A percentile compares a stretch with the other conserved stretches of the same genome.
These are phyloP conservation scores for Andrena dorsata DNA, from an alignment of 2,888 invertebrate species.

Conservation along the genomic window DNA sequence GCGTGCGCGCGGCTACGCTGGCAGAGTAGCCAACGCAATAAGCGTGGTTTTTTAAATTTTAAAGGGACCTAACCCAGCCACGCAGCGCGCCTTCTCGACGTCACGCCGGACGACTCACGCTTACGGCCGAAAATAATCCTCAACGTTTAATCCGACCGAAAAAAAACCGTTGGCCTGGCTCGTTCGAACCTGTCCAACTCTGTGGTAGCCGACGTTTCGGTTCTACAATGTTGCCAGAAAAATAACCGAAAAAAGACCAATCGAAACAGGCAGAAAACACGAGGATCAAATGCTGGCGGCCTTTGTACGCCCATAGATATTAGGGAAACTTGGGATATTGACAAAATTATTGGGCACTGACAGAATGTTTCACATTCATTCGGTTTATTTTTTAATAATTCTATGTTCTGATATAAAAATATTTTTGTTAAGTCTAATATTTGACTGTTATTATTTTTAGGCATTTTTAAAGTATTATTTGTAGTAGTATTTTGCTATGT, in stretches of 20 bases:
- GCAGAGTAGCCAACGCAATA: conserved; percentile 38
- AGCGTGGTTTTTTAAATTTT: conserved; percentile 62
- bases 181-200: conserved; percentile 28
- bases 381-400: no score
- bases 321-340: no score
- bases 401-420: no score
- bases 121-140: conserved; percentile 51
- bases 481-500: no score
- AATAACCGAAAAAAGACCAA: neutral
- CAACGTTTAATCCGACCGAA: neutral
- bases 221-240: neutral
- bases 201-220: neutral
- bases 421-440: no score
- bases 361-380: no score
- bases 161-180: conserved; percentile 3
- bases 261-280: neutral
- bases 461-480: no score
- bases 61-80: conserved; percentile 50
- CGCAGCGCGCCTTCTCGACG: conserved; percentile 43
- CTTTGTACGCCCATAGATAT: no score
- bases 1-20: conserved; percentile 12
- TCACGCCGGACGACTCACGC: conserved; percentile 28
- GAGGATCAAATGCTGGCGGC: neutral
- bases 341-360: no score
- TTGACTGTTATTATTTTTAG: no score